These are phyloP conservation scores for Phenganax stokvisi DNA, from an alignment of 92 coral and sea anemone genomes.

Conservation along the genomic window DNA sequence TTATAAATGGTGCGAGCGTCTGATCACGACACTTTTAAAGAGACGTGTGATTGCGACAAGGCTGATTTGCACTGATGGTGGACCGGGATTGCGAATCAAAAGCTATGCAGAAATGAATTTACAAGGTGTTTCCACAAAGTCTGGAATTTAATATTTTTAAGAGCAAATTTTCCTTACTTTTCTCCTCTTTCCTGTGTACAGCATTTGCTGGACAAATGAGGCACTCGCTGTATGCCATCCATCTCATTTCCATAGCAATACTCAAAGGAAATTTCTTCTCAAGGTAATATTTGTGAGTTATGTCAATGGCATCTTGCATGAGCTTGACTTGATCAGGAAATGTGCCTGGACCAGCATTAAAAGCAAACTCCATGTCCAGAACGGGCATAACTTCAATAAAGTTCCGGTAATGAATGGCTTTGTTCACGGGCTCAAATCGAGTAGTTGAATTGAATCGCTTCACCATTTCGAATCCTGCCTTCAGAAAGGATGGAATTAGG, in stretches of 20 bases:
- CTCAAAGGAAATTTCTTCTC: slow-evolving; percentile 44
- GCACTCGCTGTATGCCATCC: slow-evolving; percentile 50
- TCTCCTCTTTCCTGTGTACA: slow-evolving; percentile 30
- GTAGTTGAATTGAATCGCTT: slow-evolving; percentile 36
- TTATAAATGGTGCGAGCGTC: too few species aligned
- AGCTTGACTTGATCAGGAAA: slow-evolving; percentile 46
- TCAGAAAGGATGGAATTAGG: slow-evolving; percentile 54
- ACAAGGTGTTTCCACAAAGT: too few species aligned
- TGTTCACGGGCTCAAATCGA: slow-evolving; percentile 47
- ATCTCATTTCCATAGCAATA: slow-evolving; percentile 61
- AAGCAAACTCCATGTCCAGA: slow-evolving; percentile 57
- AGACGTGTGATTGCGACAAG: too few species aligned
- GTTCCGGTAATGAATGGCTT: slow-evolving; percentile 59
- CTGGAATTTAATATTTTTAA: too few species aligned
- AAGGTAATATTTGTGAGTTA: background rate
- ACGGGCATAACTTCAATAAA: slow-evolving; percentile 61
- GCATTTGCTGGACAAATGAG: slow-evolving; percentile 52
- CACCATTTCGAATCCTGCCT: slow-evolving; percentile 54
- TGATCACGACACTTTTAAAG: too few species aligned
- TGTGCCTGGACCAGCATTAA: slow-evolving; percentile 42
- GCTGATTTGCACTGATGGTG: too few species aligned
- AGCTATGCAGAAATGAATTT: too few species aligned
- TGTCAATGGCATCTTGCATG: slow-evolving; percentile 44
- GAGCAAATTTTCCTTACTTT: background rate
- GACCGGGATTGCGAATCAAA: too few species aligned